Base-by-base conservation (phyloP, 1,140 invertebrate species). In the Apis laboriosa region DNA sequence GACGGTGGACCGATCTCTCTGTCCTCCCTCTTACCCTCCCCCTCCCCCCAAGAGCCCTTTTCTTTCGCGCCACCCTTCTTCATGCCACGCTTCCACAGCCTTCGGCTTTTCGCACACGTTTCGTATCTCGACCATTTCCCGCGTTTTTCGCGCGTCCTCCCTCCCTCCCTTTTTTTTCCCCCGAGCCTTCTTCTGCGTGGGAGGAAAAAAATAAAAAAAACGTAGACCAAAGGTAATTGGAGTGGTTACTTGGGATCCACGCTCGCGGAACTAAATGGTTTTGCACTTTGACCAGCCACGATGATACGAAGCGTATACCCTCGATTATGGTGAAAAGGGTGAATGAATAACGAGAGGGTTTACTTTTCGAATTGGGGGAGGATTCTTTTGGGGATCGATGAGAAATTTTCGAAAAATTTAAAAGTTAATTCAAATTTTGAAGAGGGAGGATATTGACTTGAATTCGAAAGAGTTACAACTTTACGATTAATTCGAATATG, bases 201-300 rank as follows among this genome's bases (percentile, higher is more conserved):
- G 9, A 61, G 13, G 61, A 2, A 24, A 15, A 1, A 55, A 71
- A 70, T 2, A 43, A 15, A 1, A 55, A 71, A 70, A 78, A 64
- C 55, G 67, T 64, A 64, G 58, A 28, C 74, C 71, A 58, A 58
- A 43, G 34, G 53, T 71, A 71, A 83, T 83, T 83, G 71, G 15
- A 56, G 64, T 19, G 11, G 64, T 19, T 79, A 24, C 19, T 63
- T 60, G 58, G 58, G 24, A 55, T 55, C 34, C 68, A 24, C 5
- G 24, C 9, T 49, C 77, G 15, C 19, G 28, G 8, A 28, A 28
- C n/a, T 58, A 77, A 75, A 82, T 49, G 61, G 43, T 60, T 77
- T 77, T 74, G 64, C 73, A 34, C 73, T 67, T 61, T 77, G 43
- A 70, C 53, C 43, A 43, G 17, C 24, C 1, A 64, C 55, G 17